Percentiles rank a stretch among this genome's conserved stretches.
These are phyloP conservation scores for Apodemus speciosus DNA, from an alignment of 2,113 vertebrate species.

Conservation along the genomic window DNA sequence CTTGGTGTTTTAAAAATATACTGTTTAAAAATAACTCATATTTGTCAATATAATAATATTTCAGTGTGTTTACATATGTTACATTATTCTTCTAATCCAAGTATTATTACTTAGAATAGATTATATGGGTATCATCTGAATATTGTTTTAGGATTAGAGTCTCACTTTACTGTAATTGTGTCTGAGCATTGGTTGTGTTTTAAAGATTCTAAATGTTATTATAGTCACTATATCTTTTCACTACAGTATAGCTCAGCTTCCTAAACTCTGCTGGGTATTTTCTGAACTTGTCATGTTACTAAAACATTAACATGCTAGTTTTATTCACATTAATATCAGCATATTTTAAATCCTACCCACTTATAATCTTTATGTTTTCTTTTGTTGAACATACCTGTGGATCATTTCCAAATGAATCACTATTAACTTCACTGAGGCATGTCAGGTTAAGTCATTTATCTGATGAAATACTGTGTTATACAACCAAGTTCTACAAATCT, in stretches of 20 bases:
- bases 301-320: not conserved
- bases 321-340: conserved; percentile 42
- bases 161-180: conserved; percentile 45
- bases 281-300: not conserved
- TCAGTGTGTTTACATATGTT: conserved; percentile 1
- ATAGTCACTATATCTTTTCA: not conserved
- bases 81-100: conserved; percentile 11
- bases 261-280: not conserved
- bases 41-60: not conserved
- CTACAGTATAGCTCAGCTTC: not conserved
- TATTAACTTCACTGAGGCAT: conserved; percentile 66
- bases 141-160: conserved; percentile 3
- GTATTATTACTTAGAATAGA: conserved; percentile 3
- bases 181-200: not conserved
- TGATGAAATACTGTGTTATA: conserved; percentile 62
- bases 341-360: conserved; percentile 24
- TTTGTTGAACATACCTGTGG: conserved; percentile 57
- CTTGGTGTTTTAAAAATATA: not conserved
- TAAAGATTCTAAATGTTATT: not conserved
- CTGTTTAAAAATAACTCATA: conserved; percentile 20
- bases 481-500: conserved; percentile 67
- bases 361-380: conserved; percentile 27
- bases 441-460: conserved; percentile 67
- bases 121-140: not conserved
- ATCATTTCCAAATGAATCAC: conserved; percentile 63